A percentile compares a stretch with the other conserved stretches of the same genome.
phyloP scores from a whole-genome alignment of 2,888 invertebrate genomes.

The Leptarthrus brevirostris region DNA sequence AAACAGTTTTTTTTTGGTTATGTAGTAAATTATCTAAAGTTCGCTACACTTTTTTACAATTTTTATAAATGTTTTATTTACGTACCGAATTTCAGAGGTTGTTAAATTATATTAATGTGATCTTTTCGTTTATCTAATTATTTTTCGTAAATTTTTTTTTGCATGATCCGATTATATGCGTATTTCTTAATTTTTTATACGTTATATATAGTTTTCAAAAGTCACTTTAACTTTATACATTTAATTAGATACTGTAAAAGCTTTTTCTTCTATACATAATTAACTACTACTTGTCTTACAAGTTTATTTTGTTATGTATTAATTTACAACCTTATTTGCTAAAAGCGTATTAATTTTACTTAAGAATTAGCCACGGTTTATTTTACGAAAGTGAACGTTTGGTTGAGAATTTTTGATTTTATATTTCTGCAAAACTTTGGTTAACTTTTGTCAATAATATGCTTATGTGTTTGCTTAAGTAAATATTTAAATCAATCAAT shows the following conservation, averaged over 20 bases:
- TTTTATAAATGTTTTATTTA: slow-evolving; percentile 33
- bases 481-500: too few relatives aligned
- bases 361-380: slow-evolving; percentile 58
- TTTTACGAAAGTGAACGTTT: not conserved
- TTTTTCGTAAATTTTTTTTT: slow-evolving; percentile 14
- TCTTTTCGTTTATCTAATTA: slow-evolving; percentile 12
- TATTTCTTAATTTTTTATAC: slow-evolving; percentile 1
- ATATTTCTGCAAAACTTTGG: too few relatives aligned
- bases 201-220: not conserved
- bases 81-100: slow-evolving; percentile 17
- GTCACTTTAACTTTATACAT: slow-evolving; percentile 5
- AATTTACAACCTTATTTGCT: slow-evolving; percentile 65
- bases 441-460: too few relatives aligned
- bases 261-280: slow-evolving; percentile 57
- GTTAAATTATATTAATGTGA: slow-evolving; percentile 20
- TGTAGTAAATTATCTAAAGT: slow-evolving; percentile 28
- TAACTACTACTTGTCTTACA: slow-evolving; percentile 55
- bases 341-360: slow-evolving; percentile 67
- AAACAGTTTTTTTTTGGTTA: slow-evolving; percentile 24
- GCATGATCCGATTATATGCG: slow-evolving; percentile 22
- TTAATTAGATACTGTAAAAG: slow-evolving; percentile 34
- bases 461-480: too few relatives aligned
- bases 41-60: slow-evolving; percentile 33
- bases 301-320: slow-evolving; percentile 46
- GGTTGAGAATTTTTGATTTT: not conserved